Evolutionary conservation across 2,888 invertebrate genomes (phyloP), one percentile per base, ranked within the genome.

Genomic region (Sympetrum striolatum): DNA sequence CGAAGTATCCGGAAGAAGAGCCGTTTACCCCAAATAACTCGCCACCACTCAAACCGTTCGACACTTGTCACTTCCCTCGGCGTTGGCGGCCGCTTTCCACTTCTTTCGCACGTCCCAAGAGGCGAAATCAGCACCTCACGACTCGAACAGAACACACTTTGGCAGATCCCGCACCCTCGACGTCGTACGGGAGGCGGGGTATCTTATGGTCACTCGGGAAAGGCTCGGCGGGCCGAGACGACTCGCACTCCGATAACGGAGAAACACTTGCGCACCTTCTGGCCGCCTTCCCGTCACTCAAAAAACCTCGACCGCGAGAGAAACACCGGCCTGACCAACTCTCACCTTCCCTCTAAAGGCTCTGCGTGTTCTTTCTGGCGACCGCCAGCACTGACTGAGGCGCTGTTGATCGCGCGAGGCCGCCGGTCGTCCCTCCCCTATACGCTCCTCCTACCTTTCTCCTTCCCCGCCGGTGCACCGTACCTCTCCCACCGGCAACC

Each of bases 351-450:
- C 35, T 15, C 53, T 35, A 2, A 14, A 22, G 82, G 58, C 73
- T 73, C 73, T 60, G 60, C 60, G 58, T 86, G 86, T 86, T 86
- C 86, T 14, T 86, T 58, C 86, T 60, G 86, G 86, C 86, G 60
- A 60, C 60, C 86, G 86, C 86, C 86, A 60, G 86, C 60, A 86
- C 86, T 64, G 86, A 86, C 86, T 86, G 86, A 86, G 86, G 86
- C 86, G 86, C 86, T 86, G 60, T 58, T 60, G 86, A 48, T 35
- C 15, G 86, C 86, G 82, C 82, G 82, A 82, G 58, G 82, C 82
- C 82, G 48, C 25, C 81, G 8, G 31, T 58, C 82, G 86, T 22
- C 80, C 80, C 80, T 80, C 80, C 14, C 86, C 82, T 58, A 44
- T 58, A 35, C 35, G 22, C 39, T n/a, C 39, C 5, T 10, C 81